A percentile compares a stretch with the other conserved stretches of the same genome.
phyloP scores from a whole-genome alignment of 2,797 vertebrate species.

The Mus spretus region DNA sequence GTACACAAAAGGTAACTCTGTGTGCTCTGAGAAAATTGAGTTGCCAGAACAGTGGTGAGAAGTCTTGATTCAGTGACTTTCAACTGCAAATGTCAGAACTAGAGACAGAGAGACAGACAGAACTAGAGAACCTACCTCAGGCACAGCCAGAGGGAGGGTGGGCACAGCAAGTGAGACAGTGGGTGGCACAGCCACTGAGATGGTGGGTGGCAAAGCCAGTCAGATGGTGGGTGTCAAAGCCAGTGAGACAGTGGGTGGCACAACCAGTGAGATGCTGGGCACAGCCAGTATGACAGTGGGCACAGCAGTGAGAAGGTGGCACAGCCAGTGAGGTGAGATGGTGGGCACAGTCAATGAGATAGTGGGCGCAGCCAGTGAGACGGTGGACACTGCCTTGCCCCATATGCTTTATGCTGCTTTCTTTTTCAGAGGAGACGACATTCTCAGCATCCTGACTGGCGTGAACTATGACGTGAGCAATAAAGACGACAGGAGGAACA shows the following conservation, averaged over 20 bases:
- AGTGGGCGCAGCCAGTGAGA: background rate
- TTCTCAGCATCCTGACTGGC: constrained; percentile 91
- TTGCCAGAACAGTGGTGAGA: background rate
- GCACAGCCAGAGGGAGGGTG: background rate
- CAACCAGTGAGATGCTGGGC: too few relatives aligned
- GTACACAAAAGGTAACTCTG: background rate
- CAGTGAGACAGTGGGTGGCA: too few relatives aligned
- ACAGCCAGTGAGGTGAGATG: too few relatives aligned
- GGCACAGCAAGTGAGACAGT: too few relatives aligned
- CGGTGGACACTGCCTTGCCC: too few relatives aligned
- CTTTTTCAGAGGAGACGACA: constrained; percentile 89
- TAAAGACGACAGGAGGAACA: constrained; percentile 64
- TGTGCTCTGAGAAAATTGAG: background rate
- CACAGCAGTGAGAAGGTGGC: too few relatives aligned
- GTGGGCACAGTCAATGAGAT: too few relatives aligned
- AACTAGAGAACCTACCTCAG: background rate
- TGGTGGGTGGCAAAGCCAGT: too few relatives aligned
- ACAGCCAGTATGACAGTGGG: too few relatives aligned
- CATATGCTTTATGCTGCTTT: background rate
- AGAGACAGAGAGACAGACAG: background rate
- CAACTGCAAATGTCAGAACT: background rate
- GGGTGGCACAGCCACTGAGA: too few relatives aligned
- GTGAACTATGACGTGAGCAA: constrained; percentile 93
- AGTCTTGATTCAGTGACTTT: constrained; percentile 2
- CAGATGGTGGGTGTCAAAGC: too few relatives aligned